phyloP scores from a whole-genome alignment of 2,113 vertebrate species.

The Cisticola juncidis region DNA sequence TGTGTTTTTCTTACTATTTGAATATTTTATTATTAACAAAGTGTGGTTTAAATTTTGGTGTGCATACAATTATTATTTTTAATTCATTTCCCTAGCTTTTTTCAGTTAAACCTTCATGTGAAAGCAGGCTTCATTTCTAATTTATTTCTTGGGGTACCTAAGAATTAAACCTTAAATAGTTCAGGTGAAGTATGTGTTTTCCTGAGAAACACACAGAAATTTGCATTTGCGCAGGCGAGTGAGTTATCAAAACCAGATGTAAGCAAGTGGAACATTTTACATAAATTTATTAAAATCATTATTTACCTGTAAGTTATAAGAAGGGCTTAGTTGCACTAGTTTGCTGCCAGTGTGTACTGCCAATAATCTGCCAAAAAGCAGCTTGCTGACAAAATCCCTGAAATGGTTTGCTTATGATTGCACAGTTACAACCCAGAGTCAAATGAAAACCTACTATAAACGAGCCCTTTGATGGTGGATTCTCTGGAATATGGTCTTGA shows the following conservation, averaged over 20 bases:
- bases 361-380: constrained; percentile 67
- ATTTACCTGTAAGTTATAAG: constrained; percentile 73
- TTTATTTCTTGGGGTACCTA: constrained; percentile 19
- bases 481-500: constrained; percentile 65
- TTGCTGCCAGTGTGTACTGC: constrained; percentile 58
- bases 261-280: constrained; percentile 68
- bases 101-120: background rate
- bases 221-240: constrained; percentile 18
- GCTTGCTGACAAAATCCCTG: constrained; percentile 53
- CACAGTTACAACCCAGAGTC: constrained; percentile 53
- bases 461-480: constrained; percentile 62
- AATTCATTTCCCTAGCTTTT: background rate
- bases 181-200: constrained; percentile 45
- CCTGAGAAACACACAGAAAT: constrained; percentile 10
- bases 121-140: background rate
- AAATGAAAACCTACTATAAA: constrained; percentile 59
- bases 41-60: background rate
- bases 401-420: constrained; percentile 53
- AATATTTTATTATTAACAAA: background rate
- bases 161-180: constrained; percentile 48
- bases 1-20: background rate
- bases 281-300: constrained; percentile 75
- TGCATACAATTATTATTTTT: background rate
- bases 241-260: constrained; percentile 68
- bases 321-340: constrained; percentile 43